Conservation (phyloP, 2,113 vertebrate genomes). For the Chiloscyllium plagiosum region DNA sequence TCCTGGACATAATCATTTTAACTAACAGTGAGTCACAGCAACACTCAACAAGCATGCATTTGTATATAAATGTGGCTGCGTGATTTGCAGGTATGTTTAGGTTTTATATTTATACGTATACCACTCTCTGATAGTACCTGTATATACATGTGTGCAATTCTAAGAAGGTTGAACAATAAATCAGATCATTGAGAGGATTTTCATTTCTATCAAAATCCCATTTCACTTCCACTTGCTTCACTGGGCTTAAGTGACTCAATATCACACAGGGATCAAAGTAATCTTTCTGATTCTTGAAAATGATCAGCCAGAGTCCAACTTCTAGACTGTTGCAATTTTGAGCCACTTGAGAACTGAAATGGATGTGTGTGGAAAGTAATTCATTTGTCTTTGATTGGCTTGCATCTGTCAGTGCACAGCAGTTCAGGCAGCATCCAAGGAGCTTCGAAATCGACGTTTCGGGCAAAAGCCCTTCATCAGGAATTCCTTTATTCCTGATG, state of each 20-base stretch:
- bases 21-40: neutral
- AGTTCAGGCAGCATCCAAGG: too few relatives aligned
- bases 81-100: neutral
- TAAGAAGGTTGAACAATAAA: neutral
- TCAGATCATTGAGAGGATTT: neutral
- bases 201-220: neutral
- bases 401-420: slow-evolving; percentile 13
- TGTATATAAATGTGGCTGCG: neutral
- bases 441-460: too few relatives aligned
- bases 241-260: neutral
- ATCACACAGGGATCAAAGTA: neutral
- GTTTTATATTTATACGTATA: too few relatives aligned
- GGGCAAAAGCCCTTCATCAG: too few relatives aligned
- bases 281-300: neutral
- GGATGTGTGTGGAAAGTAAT: neutral
- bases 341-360: neutral
- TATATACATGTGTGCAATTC: neutral
- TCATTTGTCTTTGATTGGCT: neutral
- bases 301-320: neutral
- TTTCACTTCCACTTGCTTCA: neutral
- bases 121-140: too few relatives aligned
- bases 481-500: too few relatives aligned
- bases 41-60: neutral
- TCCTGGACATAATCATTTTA: neutral
- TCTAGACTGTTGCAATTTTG: neutral